These are phyloP conservation scores for Anastatus disparis DNA, from an alignment of 1,140 invertebrate species.

Conservation along the genomic window DNA sequence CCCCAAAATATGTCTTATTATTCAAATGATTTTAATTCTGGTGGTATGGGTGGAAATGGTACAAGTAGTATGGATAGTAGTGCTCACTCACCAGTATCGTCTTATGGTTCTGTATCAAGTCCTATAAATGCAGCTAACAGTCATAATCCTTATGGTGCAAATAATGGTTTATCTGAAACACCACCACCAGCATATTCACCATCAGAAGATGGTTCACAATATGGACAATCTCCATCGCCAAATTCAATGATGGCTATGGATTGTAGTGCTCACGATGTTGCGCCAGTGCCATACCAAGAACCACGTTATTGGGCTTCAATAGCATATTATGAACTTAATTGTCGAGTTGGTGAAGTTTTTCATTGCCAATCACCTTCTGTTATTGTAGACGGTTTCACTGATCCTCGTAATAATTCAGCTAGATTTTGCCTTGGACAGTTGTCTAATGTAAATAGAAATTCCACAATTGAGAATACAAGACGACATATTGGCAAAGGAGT, in stretches of 20 bases:
- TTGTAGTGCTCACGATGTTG: conserved; percentile 71
- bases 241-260: conserved; percentile 70
- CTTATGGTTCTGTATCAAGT: conserved; percentile 50
- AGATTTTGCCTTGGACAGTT: conserved; percentile 78
- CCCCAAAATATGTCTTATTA: conserved; percentile 94
- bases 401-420: conserved; percentile 80
- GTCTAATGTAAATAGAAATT: conserved; percentile 75
- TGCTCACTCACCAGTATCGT: conserved; percentile 46
- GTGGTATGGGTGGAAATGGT: conserved; percentile 55
- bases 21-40: conserved; percentile 77
- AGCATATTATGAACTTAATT: conserved; percentile 93
- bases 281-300: conserved; percentile 80
- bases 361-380: conserved; percentile 87
- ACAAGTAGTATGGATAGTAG: conserved; percentile 13
- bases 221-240: conserved; percentile 40
- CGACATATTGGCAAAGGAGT: conserved; percentile 80
- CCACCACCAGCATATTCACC: conserved; percentile 91
- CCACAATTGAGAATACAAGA: conserved; percentile 75
- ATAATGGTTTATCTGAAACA: conserved; percentile 75
- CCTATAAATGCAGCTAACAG: conserved; percentile 55
- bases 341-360: conserved; percentile 90
- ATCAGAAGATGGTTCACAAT: conserved; percentile 72
- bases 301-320: conserved; percentile 92
- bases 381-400: conserved; percentile 93
- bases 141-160: conserved; percentile 72